A percentile compares a stretch with the other conserved stretches of the same genome.
Evolutionary conservation across 2,113 vertebrate genomes (phyloP).

Genomic region (Cryptomyrus ogoouensis): DNA sequence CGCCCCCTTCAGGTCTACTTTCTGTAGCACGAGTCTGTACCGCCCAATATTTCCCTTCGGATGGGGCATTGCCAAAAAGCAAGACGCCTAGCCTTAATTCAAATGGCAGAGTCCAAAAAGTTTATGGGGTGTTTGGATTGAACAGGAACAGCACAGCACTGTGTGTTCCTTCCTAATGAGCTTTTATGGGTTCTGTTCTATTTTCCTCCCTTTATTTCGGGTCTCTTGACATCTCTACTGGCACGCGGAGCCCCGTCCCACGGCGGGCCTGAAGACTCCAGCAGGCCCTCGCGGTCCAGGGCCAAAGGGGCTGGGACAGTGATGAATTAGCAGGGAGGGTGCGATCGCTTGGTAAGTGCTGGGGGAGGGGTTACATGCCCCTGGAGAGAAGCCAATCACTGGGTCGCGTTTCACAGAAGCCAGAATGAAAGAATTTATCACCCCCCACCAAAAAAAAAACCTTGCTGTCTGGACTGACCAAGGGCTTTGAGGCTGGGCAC

Average conservation of each 20-base stretch:
- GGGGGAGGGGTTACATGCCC: neutral
- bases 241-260: neutral
- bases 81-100: neutral
- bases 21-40: neutral
- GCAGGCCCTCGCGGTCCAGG: neutral
- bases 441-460: neutral
- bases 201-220: neutral
- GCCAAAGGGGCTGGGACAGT: neutral
- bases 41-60: neutral
- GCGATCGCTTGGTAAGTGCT: neutral
- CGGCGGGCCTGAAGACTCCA: neutral
- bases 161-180: slow-evolving; percentile 5
- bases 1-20: neutral
- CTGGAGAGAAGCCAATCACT: neutral
- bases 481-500: neutral
- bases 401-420: neutral
- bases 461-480: neutral
- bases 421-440: neutral
- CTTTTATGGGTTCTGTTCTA: neutral
- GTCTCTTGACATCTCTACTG: neutral
- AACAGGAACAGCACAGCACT: neutral
- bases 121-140: slow-evolving; percentile 3
- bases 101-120: neutral
- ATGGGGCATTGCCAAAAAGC: neutral
- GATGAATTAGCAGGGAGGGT: slow-evolving; percentile 2